These are phyloP conservation scores for Ara ararauna DNA, from an alignment of 2,797 vertebrate genomes.

Conservation along the genomic window DNA sequence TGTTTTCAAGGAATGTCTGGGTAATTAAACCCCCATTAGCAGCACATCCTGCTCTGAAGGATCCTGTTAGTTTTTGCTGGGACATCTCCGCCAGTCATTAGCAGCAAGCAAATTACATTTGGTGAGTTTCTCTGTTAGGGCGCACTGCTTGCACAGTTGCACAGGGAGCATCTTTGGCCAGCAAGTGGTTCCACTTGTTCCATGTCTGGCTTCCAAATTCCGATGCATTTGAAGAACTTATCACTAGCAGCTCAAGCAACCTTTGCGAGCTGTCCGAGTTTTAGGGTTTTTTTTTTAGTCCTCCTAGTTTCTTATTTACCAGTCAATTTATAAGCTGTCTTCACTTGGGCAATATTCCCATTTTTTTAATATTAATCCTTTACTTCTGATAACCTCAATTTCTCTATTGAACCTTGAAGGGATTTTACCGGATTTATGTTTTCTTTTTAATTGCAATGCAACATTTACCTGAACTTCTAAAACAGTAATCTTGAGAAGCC, in stretches of 20 bases:
- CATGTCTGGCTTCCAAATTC: neutral
- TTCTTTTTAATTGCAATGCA: neutral
- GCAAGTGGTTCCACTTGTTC: neutral
- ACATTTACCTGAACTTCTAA: neutral
- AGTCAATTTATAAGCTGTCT: neutral
- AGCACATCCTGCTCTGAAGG: neutral
- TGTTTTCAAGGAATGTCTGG: neutral
- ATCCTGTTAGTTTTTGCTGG: neutral
- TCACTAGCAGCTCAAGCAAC: neutral
- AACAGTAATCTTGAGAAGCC: neutral
- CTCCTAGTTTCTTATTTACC: neutral
- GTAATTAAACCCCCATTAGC: neutral
- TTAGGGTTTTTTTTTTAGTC: neutral
- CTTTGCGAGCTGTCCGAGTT: neutral
- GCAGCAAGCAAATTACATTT: neutral
- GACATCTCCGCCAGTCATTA: neutral
- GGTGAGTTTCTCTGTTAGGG: neutral
- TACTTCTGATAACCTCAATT: neutral
- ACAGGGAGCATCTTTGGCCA: neutral
- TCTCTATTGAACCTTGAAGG: neutral
- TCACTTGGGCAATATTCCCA: neutral
- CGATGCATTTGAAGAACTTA: neutral
- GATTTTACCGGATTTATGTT: neutral
- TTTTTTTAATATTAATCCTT: neutral
- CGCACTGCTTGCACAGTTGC: neutral